phyloP scores from a whole-genome alignment of 37 sponge, comb jelly and placozoan genomes.

The Halichondria panicea region DNA sequence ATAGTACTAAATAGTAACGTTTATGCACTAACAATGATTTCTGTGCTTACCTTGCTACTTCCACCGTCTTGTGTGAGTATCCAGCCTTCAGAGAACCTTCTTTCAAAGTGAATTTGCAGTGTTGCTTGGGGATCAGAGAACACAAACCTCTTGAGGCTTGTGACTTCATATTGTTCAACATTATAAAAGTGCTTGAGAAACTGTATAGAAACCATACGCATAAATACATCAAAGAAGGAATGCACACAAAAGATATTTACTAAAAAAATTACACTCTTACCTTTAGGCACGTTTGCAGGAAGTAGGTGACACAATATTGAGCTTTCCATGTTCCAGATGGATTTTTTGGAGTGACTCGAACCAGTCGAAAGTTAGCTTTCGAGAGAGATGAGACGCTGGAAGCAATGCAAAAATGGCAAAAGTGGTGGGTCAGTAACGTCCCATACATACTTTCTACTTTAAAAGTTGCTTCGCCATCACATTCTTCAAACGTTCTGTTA shows the following conservation, averaged over 20 bases:
- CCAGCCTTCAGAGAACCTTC: background rate
- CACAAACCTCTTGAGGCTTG: no score
- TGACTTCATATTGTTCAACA: no score
- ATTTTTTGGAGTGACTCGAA: background rate
- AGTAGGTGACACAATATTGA: slow-evolving; percentile 8
- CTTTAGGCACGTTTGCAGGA: slow-evolving; percentile 1
- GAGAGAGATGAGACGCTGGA: background rate
- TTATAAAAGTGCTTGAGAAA: no score
- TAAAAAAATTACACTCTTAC: background rate
- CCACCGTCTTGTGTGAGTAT: background rate
- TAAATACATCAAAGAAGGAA: background rate
- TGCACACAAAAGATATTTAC: background rate
- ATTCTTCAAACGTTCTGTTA: background rate
- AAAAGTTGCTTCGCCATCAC: background rate
- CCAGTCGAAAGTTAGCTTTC: slow-evolving; percentile 2
- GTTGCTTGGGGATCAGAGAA: no score
- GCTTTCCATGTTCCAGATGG: slow-evolving; percentile 2
- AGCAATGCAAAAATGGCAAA: slow-evolving; percentile 18
- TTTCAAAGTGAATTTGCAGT: slow-evolving; percentile 12
- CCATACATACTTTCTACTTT: background rate
- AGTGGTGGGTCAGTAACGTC: slow-evolving; percentile 2
- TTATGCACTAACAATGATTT: background rate
- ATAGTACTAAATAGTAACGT: background rate
- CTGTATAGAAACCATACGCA: no score
- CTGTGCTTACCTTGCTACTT: background rate